Evolutionary conservation across 2,888 invertebrate species (phyloP).

Genomic region (Caenorhabditis sp.): DNA sequence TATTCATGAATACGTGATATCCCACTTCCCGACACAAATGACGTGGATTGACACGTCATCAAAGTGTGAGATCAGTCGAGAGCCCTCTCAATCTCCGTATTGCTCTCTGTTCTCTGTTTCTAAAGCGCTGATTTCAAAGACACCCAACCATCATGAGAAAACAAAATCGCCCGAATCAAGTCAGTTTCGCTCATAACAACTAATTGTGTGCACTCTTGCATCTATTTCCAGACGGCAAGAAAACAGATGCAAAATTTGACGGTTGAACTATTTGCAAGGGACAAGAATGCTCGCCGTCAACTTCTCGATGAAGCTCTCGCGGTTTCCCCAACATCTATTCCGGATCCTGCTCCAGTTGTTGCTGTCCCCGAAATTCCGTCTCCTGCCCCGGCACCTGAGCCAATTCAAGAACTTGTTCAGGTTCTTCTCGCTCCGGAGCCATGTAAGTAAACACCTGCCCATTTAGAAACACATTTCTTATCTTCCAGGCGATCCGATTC

Average conservation of each 20-base stretch:
- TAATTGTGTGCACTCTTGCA: neutral
- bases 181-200: slow-evolving; percentile 1
- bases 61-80: neutral
- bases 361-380: neutral
- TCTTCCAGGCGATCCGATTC: slow-evolving; percentile 1
- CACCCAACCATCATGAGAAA: slow-evolving; percentile 55
- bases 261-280: slow-evolving; percentile 53
- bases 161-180: slow-evolving; percentile 66
- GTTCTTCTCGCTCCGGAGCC: slow-evolving; percentile 34
- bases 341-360: neutral
- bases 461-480: neutral
- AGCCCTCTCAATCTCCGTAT: neutral
- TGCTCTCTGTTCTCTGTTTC: slow-evolving; percentile 18
- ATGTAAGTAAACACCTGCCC: neutral
- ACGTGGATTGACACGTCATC: neutral
- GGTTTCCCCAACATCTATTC: neutral
- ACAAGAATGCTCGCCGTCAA: slow-evolving; percentile 41
- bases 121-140: slow-evolving; percentile 17
- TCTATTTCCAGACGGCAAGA: slow-evolving; percentile 50
- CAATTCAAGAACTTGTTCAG: slow-evolving; percentile 49
- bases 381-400: slow-evolving; percentile 3
- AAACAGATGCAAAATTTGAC: slow-evolving; percentile 65
- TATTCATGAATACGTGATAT: too few relatives aligned
- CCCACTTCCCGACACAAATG: neutral
- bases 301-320: slow-evolving; percentile 33